Base-by-base conservation (phyloP, 2,797 vertebrate genomes). In the Mormyrops boulengeri region DNA sequence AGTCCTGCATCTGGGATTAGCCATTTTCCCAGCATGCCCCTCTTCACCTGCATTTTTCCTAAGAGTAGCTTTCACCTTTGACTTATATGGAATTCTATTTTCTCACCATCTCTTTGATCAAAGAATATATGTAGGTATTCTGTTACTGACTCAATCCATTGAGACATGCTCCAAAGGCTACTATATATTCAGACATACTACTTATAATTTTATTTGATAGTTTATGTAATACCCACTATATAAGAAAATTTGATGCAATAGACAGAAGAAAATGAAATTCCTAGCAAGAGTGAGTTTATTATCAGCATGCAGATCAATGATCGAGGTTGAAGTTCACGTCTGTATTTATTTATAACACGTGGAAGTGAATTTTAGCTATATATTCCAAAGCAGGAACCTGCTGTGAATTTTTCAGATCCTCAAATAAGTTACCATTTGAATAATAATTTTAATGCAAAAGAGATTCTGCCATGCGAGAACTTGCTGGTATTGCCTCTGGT, bases 391-490 rank as follows among this genome's bases (percentile, higher is more conserved):
- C 12, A 47, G 14, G 38, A 85, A 26, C 34, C 12, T 19, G 34
- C 26, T 60, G 14, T 38, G 26, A 26, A 52, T 47, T 55, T 34
- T 41, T 11, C 88, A 88, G 22, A 66, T 52, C 88, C 62, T 77
- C 88, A 88, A 77, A 88, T 12, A 88, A 89, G 14, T 87, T 8
- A 80, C 47, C 41, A 82, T 44, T 44, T 82, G n/a, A 17, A 77
- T 82, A 47, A 82, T 47, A 44, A 82, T 82, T 82, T 82, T 82
- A 82, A 47, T 82, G 19, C 17, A 82, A 47, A 47, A 44, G 22
- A 82, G 26, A 55, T 17, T 55, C 17, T 22, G n/a, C 62, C 26
- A 77, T 26, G 12, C 0, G 14, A 55, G 17, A 8, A 57, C 57
- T 49, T 62, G 55, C n/a, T 62, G 41, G 7, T 55, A 41, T 26